Conservation (phyloP, 2,888 invertebrate species). For the Caenorhabditis imperialis region DNA sequence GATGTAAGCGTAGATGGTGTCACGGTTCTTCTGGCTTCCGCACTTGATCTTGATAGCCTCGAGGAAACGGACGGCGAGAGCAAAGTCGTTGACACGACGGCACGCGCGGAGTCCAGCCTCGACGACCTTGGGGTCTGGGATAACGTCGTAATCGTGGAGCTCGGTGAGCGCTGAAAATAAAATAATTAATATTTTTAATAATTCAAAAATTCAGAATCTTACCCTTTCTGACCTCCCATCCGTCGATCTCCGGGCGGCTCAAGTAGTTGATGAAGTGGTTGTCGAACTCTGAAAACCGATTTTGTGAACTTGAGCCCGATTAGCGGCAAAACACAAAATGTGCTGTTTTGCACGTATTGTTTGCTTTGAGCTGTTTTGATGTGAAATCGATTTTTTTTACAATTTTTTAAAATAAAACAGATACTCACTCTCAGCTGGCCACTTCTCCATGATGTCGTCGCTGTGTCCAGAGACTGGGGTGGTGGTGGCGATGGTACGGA, state of each 20-base stretch:
- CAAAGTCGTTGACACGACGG: constrained; percentile 91
- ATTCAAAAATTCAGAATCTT: constrained; percentile 13
- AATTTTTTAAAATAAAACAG: constrained; percentile 8
- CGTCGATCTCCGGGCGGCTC: constrained; percentile 77
- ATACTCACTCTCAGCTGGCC: constrained; percentile 74
- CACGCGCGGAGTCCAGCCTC: constrained; percentile 83
- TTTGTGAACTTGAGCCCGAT: not conserved
- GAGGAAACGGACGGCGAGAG: constrained; percentile 91
- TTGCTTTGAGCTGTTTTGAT: constrained; percentile 1
- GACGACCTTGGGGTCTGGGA: constrained; percentile 78
- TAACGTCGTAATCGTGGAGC: constrained; percentile 76
- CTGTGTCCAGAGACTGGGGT: constrained; percentile 53
- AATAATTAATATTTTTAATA: not conserved
- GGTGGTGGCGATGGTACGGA: constrained; percentile 55
- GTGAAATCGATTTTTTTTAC: not conserved
- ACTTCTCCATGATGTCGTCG: constrained; percentile 75
- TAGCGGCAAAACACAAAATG: constrained; percentile 1
- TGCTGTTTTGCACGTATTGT: constrained; percentile 14
- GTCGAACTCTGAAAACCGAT: constrained; percentile 73
- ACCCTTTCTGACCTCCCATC: constrained; percentile 78
- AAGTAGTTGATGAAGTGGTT: constrained; percentile 77
- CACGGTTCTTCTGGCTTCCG: constrained; percentile 73
- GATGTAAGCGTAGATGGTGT: constrained; percentile 81
- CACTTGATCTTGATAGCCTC: constrained; percentile 92
- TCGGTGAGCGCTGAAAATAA: constrained; percentile 75